Evolutionary conservation across 2,113 vertebrate genomes (phyloP).

Genomic region (Sinocyclocheilus rhinocerous): DNA sequence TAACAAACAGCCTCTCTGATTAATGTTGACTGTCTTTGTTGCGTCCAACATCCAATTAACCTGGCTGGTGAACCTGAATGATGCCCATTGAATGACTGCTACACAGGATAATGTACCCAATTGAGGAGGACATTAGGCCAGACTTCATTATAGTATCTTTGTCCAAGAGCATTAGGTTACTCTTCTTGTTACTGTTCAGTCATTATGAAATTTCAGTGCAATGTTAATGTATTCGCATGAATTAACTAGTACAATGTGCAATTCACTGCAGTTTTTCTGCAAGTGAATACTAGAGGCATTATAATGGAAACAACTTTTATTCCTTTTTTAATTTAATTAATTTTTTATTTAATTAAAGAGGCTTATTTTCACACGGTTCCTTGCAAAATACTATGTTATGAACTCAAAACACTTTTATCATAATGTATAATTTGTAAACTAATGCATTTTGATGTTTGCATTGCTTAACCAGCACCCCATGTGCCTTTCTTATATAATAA

Average conservation of each 20-base stretch:
- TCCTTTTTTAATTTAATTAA: background rate
- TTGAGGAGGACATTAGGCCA: constrained; percentile 60
- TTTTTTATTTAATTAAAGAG: background rate
- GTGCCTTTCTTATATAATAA: background rate
- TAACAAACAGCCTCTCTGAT: constrained; percentile 20
- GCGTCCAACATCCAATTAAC: constrained; percentile 67
- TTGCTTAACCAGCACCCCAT: background rate
- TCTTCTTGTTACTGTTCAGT: constrained; percentile 36
- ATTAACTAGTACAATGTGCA: background rate
- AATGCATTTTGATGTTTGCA: background rate
- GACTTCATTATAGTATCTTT: constrained; percentile 57
- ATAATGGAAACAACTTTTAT: background rate
- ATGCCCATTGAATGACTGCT: constrained; percentile 51
- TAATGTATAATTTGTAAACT: background rate
- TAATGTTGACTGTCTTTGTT: background rate
- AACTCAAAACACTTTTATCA: background rate
- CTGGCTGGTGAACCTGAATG: constrained; percentile 62
- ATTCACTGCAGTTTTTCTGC: background rate
- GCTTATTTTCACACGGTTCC: background rate
- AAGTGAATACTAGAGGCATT: no score
- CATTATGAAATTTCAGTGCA: background rate
- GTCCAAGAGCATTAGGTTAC: constrained; percentile 42
- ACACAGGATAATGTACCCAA: constrained; percentile 57
- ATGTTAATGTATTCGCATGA: background rate
- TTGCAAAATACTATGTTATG: background rate